These are phyloP conservation scores for Gadopsis marmoratus DNA, from an alignment of 2,797 vertebrate species.

Conservation along the genomic window DNA sequence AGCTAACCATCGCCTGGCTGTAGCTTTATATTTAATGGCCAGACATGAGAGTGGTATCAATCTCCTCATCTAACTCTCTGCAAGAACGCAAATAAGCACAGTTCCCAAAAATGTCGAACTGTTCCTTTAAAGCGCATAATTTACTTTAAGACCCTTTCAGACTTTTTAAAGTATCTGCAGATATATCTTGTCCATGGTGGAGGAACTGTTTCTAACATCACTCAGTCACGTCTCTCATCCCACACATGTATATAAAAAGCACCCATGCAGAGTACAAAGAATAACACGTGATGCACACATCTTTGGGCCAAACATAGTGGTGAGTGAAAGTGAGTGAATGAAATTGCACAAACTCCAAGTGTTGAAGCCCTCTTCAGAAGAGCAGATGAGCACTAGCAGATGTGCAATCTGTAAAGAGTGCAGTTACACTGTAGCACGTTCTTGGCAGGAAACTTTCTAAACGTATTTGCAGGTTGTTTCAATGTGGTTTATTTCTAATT, in stretches of 20 bases:
- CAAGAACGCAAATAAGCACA: not conserved
- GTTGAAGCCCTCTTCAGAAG: constrained; percentile 64
- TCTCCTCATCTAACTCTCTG: not conserved
- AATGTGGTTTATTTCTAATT: constrained; percentile 39
- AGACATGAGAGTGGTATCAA: constrained; percentile 1
- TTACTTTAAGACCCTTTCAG: constrained; percentile 1
- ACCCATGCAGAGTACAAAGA: constrained; percentile 63
- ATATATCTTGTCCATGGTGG: constrained; percentile 19
- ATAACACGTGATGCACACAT: constrained; percentile 50
- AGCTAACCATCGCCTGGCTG: constrained; percentile 13
- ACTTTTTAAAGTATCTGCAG: constrained; percentile 31
- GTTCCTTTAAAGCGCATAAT: constrained; percentile 16
- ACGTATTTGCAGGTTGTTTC: constrained; percentile 40
- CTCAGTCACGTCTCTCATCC: constrained; percentile 48
- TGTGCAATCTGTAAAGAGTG: constrained; percentile 70
- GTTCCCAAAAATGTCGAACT: not conserved
- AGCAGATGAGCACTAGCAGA: constrained; percentile 82
- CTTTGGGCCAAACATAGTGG: constrained; percentile 53
- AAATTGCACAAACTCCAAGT: constrained; percentile 66
- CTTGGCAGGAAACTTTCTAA: constrained; percentile 50
- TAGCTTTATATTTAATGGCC: constrained; percentile 4
- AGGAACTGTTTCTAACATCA: constrained; percentile 34
- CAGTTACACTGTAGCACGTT: constrained; percentile 53
- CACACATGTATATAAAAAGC: constrained; percentile 47
- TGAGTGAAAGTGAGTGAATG: constrained; percentile 67